Base-by-base conservation (phyloP, 2,113 vertebrate genomes). In the Aythya baeri region DNA sequence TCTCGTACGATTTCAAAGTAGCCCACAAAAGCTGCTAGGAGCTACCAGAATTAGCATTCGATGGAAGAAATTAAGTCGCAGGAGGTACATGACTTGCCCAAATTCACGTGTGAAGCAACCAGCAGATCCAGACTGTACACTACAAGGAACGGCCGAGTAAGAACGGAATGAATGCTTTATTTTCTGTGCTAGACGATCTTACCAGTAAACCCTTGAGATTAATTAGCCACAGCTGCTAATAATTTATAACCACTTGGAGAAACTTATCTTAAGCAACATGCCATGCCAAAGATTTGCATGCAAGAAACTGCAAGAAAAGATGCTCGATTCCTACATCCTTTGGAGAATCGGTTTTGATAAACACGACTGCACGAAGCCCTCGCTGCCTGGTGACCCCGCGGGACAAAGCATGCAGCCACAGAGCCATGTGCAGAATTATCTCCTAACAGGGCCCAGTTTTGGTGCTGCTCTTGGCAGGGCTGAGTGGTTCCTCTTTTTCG, bases 181-280 rank as follows among this genome's bases (percentile, higher is more conserved):
- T 55, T 80, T 20, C 27, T 25, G 27, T 46, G 34, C 62, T 76
- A 58, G 75, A 62, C 57, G 61, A 49, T 36, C 59, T 66, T 41
- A 62, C 34, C n/a, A 44, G 13, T 50, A 70, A 89, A 61, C 57
- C 54, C 82, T 66, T 6, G 20, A 62, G 78, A 87, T 74, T 80
- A 87, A 92, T 89, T 76, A 95, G 71, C 63, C 79, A 16, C 78
- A 93, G 78, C 65, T 93, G 70, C 67, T 84, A 76, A 79, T 92
- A 92, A 91, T 89, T 84, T 72, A 85, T 85, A 72, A 49, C 32
- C 36, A 57, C 54, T 88, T 34, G 22, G 49, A 88, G 34, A 82
- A 86, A 75, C 8, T 62, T 46, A 32, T 2, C n/a, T 67, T 61
- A 44, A 81, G 57, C 68, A 20, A 62, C 29, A 82, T 55, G 63